These are phyloP conservation scores for Cacatua alba DNA, from an alignment of 2,113 vertebrate species.

Conservation along the genomic window DNA sequence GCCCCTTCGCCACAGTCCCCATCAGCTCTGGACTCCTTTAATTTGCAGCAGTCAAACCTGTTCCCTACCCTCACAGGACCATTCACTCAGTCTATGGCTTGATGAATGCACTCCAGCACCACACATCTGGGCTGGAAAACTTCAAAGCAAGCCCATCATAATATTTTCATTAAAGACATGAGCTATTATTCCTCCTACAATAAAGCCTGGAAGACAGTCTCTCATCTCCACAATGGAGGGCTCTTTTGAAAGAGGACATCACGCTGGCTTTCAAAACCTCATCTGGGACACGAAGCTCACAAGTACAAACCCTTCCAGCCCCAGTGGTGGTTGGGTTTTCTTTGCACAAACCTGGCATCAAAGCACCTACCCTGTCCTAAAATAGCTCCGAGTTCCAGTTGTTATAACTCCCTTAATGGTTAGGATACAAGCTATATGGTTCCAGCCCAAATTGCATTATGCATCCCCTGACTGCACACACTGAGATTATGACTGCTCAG, in stretches of 20 bases:
- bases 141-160: not conserved
- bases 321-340: fast-evolving
- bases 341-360: not conserved
- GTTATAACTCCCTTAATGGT: not conserved
- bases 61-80: not conserved
- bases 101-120: not conserved
- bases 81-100: not conserved
- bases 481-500: slow-evolving; percentile 80
- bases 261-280: not conserved
- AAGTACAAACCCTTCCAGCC: not conserved
- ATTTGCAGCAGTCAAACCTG: not conserved
- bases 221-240: not conserved
- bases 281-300: not conserved
- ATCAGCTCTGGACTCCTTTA: not conserved
- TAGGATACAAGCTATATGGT: slow-evolving; percentile 16
- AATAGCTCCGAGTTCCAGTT: not conserved
- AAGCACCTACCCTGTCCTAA: not conserved
- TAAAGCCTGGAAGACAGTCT: not conserved
- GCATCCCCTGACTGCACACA: slow-evolving; percentile 59
- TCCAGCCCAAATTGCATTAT: slow-evolving; percentile 56
- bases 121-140: not conserved
- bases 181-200: not conserved
- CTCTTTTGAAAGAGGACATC: not conserved
- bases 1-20: not conserved
- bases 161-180: not conserved